A percentile compares a stretch with the other conserved stretches of the same genome.
Conservation (phyloP, 2,797 vertebrate species). For the Microcaecilia unicolor region DNA sequence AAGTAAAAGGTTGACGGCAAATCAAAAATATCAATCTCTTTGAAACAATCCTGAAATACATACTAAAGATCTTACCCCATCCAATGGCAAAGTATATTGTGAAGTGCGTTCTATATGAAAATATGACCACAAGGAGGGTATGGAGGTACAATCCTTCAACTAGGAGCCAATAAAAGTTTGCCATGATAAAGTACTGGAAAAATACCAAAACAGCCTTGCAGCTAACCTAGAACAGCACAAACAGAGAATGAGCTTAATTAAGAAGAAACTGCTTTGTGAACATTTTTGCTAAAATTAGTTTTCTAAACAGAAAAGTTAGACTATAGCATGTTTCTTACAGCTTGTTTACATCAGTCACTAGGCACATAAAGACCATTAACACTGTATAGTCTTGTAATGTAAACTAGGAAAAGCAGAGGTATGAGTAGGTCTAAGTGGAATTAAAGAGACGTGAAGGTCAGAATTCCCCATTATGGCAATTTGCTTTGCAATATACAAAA, state of each 20-base stretch:
- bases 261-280: constrained; percentile 1
- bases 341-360: background rate
- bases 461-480: no score
- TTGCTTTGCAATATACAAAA: no score
- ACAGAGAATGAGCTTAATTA: constrained; percentile 5
- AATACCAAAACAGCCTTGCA: constrained; percentile 81
- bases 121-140: constrained; percentile 72
- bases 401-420: no score
- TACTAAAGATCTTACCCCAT: constrained; percentile 77
- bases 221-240: constrained; percentile 56
- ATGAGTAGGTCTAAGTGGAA: no score
- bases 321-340: background rate
- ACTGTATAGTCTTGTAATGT: no score
- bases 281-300: background rate
- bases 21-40: no score
- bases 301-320: background rate
- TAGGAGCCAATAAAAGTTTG: constrained; percentile 90
- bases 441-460: no score
- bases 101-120: constrained; percentile 70
- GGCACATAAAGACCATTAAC: no score
- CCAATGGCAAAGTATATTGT: constrained; percentile 75
- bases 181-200: constrained; percentile 85
- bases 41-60: no score
- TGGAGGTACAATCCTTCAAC: constrained; percentile 86
- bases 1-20: no score